Conservation (phyloP, 2,888 invertebrate genomes). For the Tetropium fuscum region DNA sequence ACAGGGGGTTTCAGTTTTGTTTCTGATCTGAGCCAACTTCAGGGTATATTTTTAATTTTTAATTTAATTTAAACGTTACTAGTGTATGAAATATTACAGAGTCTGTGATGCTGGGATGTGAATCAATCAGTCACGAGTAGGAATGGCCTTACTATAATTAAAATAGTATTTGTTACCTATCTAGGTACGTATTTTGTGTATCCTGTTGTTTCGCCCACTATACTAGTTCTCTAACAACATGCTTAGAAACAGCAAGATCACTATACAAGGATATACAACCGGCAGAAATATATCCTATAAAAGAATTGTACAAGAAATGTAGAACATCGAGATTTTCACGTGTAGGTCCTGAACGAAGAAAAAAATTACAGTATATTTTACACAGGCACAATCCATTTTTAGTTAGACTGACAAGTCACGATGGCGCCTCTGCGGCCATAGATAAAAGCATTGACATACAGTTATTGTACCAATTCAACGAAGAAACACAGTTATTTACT, state of each 20-base stretch:
- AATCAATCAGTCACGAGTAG: too few species aligned
- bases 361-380: conserved; percentile 7
- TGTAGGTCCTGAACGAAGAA: conserved; percentile 2
- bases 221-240: neutral
- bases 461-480: conserved; percentile 18
- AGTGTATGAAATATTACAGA: too few species aligned
- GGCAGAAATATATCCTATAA: neutral
- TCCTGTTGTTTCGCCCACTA: conserved; percentile 8
- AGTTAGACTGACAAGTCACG: conserved; percentile 13
- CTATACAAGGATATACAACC: conserved; percentile 5
- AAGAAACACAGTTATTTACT: conserved; percentile 18
- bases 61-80: too few species aligned
- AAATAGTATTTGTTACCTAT: too few species aligned
- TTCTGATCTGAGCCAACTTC: too few species aligned
- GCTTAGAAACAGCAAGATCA: neutral
- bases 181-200: conserved; percentile 1
- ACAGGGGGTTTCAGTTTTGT: too few species aligned
- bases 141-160: too few species aligned
- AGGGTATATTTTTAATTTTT: too few species aligned
- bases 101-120: too few species aligned
- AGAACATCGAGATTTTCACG: neutral
- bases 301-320: conserved; percentile 3
- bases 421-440: conserved; percentile 14
- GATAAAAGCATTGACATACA: conserved; percentile 16
- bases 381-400: conserved; percentile 11